These are phyloP conservation scores for Plebejus melissa DNA, from an alignment of 2,888 invertebrate species.

Conservation along the genomic window DNA sequence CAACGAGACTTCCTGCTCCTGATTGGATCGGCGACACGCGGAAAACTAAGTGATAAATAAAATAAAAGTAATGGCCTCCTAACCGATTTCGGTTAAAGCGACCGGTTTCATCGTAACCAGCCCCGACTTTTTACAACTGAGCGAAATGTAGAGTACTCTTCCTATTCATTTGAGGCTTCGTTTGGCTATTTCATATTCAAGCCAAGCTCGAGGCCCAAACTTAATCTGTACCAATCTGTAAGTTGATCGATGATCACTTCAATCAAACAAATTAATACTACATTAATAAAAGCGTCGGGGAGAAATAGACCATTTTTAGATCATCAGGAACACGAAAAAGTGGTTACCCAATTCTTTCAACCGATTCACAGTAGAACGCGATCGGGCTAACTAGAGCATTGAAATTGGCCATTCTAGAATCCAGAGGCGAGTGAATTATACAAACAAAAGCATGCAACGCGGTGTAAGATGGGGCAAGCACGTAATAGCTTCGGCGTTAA, in stretches of 20 bases:
- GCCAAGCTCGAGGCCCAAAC: too few species aligned
- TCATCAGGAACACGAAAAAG: constrained; percentile 32
- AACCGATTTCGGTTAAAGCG: background rate
- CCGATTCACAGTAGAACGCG: constrained; percentile 49
- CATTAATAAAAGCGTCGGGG: constrained; percentile 29
- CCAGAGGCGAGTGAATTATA: constrained; percentile 37
- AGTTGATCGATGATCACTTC: too few species aligned
- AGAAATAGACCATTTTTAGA: background rate
- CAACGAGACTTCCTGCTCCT: constrained; percentile 63
- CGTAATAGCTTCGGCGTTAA: constrained; percentile 51
- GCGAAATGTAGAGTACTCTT: background rate
- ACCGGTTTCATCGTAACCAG: background rate
- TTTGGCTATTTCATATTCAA: background rate
- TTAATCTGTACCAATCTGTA: too few species aligned
- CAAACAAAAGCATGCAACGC: constrained; percentile 32
- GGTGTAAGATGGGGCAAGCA: constrained; percentile 35
- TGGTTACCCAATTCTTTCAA: constrained; percentile 40
- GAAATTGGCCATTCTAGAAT: constrained; percentile 53
- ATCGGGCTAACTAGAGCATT: constrained; percentile 56
- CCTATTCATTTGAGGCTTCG: background rate
- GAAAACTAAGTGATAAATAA: constrained; percentile 33
- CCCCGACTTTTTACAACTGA: constrained; percentile 11
- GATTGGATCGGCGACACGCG: constrained; percentile 52
- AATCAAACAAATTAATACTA: too few species aligned
- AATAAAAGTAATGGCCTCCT: constrained; percentile 14